Evolutionary conservation across 1,140 invertebrate genomes (phyloP).

Genomic region (Belonocnema kinseyi): DNA sequence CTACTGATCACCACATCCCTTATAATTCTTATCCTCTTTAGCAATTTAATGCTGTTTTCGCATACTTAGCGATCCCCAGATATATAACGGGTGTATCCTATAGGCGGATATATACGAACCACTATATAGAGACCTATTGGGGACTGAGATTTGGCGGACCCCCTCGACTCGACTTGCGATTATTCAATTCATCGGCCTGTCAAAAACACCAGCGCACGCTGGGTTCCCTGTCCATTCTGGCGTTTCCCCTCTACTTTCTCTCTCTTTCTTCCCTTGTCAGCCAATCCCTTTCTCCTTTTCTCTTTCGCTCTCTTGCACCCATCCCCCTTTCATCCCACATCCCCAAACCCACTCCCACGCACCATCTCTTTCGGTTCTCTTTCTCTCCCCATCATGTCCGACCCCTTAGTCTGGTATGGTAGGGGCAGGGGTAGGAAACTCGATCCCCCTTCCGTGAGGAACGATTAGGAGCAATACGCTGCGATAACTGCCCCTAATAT

Average conservation of each 20-base stretch:
- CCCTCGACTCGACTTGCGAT: constrained; percentile 76
- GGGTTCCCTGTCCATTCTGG: constrained; percentile 66
- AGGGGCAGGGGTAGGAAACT: neutral
- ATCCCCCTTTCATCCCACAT: constrained; percentile 37
- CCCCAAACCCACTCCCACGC: constrained; percentile 43
- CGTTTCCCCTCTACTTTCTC: constrained; percentile 52
- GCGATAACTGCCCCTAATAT: constrained; percentile 74
- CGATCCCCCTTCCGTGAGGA: constrained; percentile 55
- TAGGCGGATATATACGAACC: constrained; percentile 8
- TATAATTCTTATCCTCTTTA: neutral
- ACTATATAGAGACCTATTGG: constrained; percentile 57
- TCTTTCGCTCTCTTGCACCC: constrained; percentile 46
- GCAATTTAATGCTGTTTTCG: neutral
- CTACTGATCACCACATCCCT: no score
- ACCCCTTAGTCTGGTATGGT: constrained; percentile 18
- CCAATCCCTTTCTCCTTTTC: constrained; percentile 49
- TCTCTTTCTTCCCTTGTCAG: constrained; percentile 56
- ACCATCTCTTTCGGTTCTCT: constrained; percentile 18
- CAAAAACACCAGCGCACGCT: constrained; percentile 76
- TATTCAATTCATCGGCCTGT: constrained; percentile 78
- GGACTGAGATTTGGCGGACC: constrained; percentile 74
- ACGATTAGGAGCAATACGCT: constrained; percentile 75
- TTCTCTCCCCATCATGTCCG: constrained; percentile 8
- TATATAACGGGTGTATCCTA: neutral
- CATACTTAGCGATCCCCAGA: neutral